Conservation (phyloP, 2,113 vertebrate genomes). For the Gnathonemus longibarbis region DNA sequence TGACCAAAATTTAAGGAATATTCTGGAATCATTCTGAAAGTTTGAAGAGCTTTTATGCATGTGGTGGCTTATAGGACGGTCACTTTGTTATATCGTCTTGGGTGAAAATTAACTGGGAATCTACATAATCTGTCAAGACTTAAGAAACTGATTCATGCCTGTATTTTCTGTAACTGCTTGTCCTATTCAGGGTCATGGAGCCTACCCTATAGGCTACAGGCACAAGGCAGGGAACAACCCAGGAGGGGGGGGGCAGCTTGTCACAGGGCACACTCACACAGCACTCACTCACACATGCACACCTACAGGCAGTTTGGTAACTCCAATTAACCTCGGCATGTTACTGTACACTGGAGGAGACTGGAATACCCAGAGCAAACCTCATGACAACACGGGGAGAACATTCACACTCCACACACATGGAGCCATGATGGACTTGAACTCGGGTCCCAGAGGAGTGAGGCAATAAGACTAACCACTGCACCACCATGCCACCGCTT, state of each 20-base stretch:
- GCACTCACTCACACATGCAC: not conserved
- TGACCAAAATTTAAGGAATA: not conserved
- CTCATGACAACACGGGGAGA: not conserved
- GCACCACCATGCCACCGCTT: not conserved
- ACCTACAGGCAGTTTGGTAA: not conserved
- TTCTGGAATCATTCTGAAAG: not conserved
- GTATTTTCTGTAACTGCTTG: not conserved
- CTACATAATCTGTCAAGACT: not conserved
- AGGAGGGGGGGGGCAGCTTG: too few relatives aligned
- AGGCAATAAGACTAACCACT: not conserved
- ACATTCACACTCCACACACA: not conserved
- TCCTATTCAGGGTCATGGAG: not conserved
- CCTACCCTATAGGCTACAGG: not conserved
- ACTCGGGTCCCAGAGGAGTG: not conserved
- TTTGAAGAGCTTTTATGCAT: not conserved
- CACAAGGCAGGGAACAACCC: too few relatives aligned
- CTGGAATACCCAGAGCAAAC: not conserved
- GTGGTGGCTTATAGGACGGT: not conserved
- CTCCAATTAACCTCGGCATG: not conserved
- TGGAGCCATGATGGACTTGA: not conserved
- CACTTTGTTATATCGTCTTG: not conserved
- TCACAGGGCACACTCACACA: too few relatives aligned
- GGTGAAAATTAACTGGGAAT: not conserved
- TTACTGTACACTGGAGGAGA: not conserved
- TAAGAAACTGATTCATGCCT: not conserved